Conservation (phyloP, 2,113 vertebrate genomes). For the Narcine bancroftii region DNA sequence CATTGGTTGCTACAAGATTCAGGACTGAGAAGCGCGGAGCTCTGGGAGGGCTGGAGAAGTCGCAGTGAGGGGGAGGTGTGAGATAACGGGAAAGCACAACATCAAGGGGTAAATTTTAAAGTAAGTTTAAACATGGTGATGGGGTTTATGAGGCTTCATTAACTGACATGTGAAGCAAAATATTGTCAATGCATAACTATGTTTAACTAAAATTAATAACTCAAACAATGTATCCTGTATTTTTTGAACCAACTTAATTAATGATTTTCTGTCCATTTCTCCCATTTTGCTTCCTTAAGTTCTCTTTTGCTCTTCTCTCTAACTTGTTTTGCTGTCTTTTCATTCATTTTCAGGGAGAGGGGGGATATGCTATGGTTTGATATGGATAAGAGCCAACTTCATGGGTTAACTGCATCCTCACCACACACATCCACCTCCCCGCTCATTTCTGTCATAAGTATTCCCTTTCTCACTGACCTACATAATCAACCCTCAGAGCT, state of each 20-base stretch:
- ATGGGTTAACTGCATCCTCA: neutral
- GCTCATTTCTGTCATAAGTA: neutral
- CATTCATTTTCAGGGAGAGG: neutral
- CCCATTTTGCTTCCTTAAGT: neutral
- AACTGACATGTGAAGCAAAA: neutral
- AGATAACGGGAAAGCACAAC: no score
- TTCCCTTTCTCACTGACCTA: neutral
- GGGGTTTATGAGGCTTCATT: neutral
- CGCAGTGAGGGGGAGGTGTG: no score
- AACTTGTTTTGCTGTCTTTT: neutral
- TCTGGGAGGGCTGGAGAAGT: no score
- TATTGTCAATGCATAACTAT: neutral
- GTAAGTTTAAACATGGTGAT: neutral
- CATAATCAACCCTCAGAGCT: neutral
- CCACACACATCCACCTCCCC: neutral
- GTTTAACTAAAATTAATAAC: neutral
- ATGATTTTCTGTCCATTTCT: neutral
- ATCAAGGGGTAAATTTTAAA: neutral
- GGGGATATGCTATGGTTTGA: neutral
- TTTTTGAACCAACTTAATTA: neutral
- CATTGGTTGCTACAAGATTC: neutral
- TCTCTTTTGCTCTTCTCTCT: neutral
- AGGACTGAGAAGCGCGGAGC: no score
- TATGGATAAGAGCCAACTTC: neutral
- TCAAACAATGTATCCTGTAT: neutral